Evolutionary conservation across 2,888 invertebrate genomes (phyloP), one percentile per base, ranked within the genome.

Genomic region (Sarcophaga rosellei): DNA sequence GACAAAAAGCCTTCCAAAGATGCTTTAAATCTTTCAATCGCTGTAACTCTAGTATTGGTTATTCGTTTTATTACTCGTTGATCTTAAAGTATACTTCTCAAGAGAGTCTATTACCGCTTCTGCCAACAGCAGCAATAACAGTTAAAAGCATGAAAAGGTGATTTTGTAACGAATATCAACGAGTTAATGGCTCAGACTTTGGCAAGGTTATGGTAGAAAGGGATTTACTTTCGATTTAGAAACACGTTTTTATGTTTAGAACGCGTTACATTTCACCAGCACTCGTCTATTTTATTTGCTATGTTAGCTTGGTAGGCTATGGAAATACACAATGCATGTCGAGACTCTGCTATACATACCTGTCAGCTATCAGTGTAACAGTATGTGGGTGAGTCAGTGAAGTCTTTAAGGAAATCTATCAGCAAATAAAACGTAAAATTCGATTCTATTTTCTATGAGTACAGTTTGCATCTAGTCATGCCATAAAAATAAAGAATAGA

Each of bases 161-260:
- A 53, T 53, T 53, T 15, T 53, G 4, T 53, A 53, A 0, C 5
- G 15, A 53, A 53, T 53, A 53, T 53, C 17, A 17, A 53, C 53
- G 17, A 53, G 15, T 53, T 15, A 53, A 53, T 53, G 53, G 15
- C 17, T 53, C 3, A 2, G 12, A 53, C 17, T 53, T 17, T 53
- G 12, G 53, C 15, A 17, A 15, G 53, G 15, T 53, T 53, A 15
- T 53, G 17, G 35, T 1, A 8, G 10, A 12, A 20, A 25, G 45
- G 72, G 86, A 82, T 80, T 86, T 83, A 63, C 57, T 66, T 76
- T 76, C 57, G 73, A 73, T 68, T 79, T 75, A 82, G 62, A 57
- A 35, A 44, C 8, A 65, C 8, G n/a, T 35, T 77, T 78, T 81
- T 53, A 61, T 65, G 66, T 65, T 57, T 12, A 63, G 69, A 17